These are phyloP conservation scores for Thrips palmi DNA, from an alignment of 1,140 invertebrate genomes.

Conservation along the genomic window DNA sequence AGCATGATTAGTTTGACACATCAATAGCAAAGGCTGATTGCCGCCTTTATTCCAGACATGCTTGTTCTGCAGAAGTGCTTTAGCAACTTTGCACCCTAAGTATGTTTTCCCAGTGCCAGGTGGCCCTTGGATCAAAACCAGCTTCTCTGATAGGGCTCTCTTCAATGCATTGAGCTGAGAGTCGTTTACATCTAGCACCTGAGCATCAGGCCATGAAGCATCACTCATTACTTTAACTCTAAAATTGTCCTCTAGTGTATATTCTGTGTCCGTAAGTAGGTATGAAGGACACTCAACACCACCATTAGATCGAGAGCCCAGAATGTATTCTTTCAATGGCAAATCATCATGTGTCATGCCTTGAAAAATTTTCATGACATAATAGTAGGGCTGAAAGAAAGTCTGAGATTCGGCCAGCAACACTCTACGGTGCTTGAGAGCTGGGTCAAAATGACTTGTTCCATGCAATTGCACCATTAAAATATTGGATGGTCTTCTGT, in stretches of 20 bases:
- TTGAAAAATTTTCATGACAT: constrained; percentile 37
- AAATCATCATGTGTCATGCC: constrained; percentile 29
- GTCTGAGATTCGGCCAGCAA: constrained; percentile 43
- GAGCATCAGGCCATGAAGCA: constrained; percentile 22
- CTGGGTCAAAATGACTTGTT: constrained; percentile 21
- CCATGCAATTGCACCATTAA: constrained; percentile 25
- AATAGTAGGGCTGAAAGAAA: constrained; percentile 46
- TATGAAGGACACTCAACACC: background rate
- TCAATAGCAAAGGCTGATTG: constrained; percentile 41
- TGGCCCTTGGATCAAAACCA: constrained; percentile 56
- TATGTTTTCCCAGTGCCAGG: constrained; percentile 66
- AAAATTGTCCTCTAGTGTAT: background rate
- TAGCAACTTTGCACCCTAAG: constrained; percentile 43
- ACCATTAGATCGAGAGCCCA: constrained; percentile 26
- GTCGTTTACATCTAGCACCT: constrained; percentile 28
- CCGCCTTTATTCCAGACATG: constrained; percentile 14
- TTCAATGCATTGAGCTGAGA: constrained; percentile 36
- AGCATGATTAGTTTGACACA: constrained; percentile 76
- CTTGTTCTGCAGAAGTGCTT: constrained; percentile 33
- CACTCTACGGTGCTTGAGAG: constrained; percentile 24
- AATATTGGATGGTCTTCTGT: constrained; percentile 44
- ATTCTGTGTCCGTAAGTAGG: constrained; percentile 2
- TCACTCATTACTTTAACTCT: constrained; percentile 18
- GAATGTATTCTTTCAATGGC: constrained; percentile 40
- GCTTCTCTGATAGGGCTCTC: constrained; percentile 36